Conservation (phyloP, 2,888 invertebrate genomes). For the Limenitis camilla region DNA sequence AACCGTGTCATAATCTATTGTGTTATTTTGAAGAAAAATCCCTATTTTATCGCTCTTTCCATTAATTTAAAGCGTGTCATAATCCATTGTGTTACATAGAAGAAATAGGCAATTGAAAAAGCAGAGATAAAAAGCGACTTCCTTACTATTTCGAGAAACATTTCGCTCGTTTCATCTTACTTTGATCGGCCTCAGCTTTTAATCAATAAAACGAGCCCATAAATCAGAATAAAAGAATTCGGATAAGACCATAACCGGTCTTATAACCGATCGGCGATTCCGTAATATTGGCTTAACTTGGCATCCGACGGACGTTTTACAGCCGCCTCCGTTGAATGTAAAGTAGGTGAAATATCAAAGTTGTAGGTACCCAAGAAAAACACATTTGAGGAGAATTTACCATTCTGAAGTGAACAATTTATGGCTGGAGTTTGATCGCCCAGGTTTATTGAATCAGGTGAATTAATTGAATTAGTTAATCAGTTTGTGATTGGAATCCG, state of each 20-base stretch:
- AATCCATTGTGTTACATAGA: too few relatives aligned
- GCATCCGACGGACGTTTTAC: slow-evolving; percentile 29
- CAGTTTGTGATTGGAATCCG: background rate
- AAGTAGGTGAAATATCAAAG: slow-evolving; percentile 31
- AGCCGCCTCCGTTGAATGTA: slow-evolving; percentile 29
- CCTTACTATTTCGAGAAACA: too few relatives aligned
- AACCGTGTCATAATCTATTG: too few relatives aligned
- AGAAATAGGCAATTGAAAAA: too few relatives aligned
- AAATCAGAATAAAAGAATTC: slow-evolving; percentile 21
- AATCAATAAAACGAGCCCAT: slow-evolving; percentile 18
- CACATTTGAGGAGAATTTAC: slow-evolving; percentile 28
- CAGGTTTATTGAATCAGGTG: slow-evolving; percentile 9
- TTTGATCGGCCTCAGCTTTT: background rate
- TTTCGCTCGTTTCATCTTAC: too few relatives aligned
- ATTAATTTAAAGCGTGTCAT: too few relatives aligned
- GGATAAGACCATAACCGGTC: slow-evolving; percentile 20
- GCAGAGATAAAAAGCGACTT: too few relatives aligned
- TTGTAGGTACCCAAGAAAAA: slow-evolving; percentile 28
- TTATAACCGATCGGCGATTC: slow-evolving; percentile 25
- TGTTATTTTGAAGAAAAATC: too few relatives aligned
- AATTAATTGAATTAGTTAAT: slow-evolving; percentile 6
- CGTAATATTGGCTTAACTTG: slow-evolving; percentile 30
- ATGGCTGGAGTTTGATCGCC: slow-evolving; percentile 13
- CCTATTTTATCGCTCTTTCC: too few relatives aligned
- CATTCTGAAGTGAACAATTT: slow-evolving; percentile 22